These are phyloP conservation scores for Neosilurus mollespiculum DNA, from an alignment of 2,797 vertebrate genomes.

Conservation along the genomic window DNA sequence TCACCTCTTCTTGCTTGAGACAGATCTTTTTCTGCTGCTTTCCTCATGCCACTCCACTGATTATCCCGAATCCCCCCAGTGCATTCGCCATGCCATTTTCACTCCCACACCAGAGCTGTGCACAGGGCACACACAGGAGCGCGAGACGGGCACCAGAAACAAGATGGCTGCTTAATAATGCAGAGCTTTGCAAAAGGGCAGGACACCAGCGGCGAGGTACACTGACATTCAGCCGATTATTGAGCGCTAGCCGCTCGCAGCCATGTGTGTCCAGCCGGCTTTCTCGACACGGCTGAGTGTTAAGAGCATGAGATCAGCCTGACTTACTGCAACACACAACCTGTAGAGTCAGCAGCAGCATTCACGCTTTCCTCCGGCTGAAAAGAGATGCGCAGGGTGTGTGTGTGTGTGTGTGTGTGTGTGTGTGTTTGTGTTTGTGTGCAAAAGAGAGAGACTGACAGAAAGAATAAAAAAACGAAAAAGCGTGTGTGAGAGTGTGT, in stretches of 20 bases:
- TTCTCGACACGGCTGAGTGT: slow-evolving; percentile 57
- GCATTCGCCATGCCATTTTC: slow-evolving; percentile 77
- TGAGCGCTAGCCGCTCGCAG: slow-evolving; percentile 56
- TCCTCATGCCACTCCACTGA: slow-evolving; percentile 68
- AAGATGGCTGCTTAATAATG: slow-evolving; percentile 78
- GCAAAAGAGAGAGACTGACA: background rate
- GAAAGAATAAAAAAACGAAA: no score
- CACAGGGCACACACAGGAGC: slow-evolving; percentile 57
- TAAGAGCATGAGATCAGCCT: slow-evolving; percentile 64
- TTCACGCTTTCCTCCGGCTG: slow-evolving; percentile 12
- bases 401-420: slow-evolving; percentile 20
- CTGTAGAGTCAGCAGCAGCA: slow-evolving; percentile 42
- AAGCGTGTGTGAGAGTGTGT: no score
- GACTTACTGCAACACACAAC: slow-evolving; percentile 52
- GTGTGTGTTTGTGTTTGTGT: background rate
- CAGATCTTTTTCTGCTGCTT: slow-evolving; percentile 48
- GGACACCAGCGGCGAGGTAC: slow-evolving; percentile 65
- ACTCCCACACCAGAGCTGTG: slow-evolving; percentile 52
- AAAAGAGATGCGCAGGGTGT: background rate
- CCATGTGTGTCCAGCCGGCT: slow-evolving; percentile 48
- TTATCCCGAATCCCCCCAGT: slow-evolving; percentile 71
- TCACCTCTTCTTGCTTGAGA: background rate
- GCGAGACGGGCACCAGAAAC: slow-evolving; percentile 60
- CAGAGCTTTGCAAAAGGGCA: slow-evolving; percentile 79
- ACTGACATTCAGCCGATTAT: slow-evolving; percentile 76